These are phyloP conservation scores for Sander vitreus DNA, from an alignment of 2,113 vertebrate species.

Conservation along the genomic window DNA sequence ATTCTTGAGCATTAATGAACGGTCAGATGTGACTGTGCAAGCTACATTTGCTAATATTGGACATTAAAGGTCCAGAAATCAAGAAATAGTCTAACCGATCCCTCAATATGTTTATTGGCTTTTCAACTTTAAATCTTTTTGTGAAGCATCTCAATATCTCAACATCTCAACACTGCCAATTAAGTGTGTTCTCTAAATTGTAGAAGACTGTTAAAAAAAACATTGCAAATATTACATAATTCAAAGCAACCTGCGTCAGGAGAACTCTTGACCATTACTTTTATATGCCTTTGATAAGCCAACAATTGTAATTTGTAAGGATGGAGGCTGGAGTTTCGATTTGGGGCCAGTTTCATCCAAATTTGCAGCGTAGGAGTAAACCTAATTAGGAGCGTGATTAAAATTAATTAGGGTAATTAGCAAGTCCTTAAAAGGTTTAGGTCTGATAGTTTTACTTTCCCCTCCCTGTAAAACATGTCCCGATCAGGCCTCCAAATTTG, in stretches of 20 bases:
- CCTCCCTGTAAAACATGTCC: neutral
- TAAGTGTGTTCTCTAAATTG: neutral
- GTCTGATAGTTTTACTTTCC: neutral
- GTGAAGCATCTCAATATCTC: too few species aligned
- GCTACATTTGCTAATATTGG: neutral
- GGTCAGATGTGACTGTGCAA: too few species aligned
- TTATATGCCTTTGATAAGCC: neutral
- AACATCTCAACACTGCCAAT: neutral
- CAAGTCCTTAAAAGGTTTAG: conserved; percentile 13
- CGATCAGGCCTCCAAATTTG: neutral
- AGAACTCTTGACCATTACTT: neutral
- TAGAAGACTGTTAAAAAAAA: neutral
- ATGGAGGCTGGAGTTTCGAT: conserved; percentile 6
- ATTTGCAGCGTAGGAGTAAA: neutral
- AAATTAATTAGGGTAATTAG: conserved; percentile 21
- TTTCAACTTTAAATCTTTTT: too few species aligned
- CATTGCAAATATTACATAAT: neutral
- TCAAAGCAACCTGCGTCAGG: neutral
- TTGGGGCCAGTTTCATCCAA: neutral
- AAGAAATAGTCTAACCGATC: neutral
- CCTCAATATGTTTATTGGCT: too few species aligned
- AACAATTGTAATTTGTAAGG: neutral
- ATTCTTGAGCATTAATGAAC: neutral
- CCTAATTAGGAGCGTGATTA: conserved; percentile 1
- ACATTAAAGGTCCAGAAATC: neutral